phyloP scores from a whole-genome alignment of 2,113 vertebrate species.

The Campylomormyrus numenius region DNA sequence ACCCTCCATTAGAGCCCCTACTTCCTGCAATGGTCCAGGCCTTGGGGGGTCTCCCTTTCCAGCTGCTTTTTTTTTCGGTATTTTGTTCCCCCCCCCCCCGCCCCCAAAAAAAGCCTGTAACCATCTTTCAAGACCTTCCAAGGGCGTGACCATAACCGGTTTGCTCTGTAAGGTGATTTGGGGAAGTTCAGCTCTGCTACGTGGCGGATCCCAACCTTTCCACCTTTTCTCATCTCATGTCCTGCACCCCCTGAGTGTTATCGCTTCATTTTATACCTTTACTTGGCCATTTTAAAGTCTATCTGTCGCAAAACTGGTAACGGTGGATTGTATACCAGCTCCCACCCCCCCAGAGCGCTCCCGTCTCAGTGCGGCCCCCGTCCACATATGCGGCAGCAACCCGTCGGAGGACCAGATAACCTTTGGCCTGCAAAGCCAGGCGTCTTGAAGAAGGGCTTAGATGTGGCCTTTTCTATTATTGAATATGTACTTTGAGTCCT shows the following conservation, averaged over 20 bases:
- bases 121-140: background rate
- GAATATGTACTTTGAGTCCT: background rate
- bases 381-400: background rate
- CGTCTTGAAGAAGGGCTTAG: background rate
- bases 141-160: background rate
- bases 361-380: too few relatives aligned
- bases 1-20: too few relatives aligned
- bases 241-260: background rate
- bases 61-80: too few relatives aligned
- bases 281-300: background rate
- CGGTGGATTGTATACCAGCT: background rate
- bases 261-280: background rate
- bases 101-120: background rate
- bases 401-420: background rate
- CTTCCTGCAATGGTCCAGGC: too few relatives aligned
- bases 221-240: too few relatives aligned
- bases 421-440: conserved; percentile 4
- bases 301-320: background rate
- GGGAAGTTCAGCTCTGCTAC: background rate
- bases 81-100: too few relatives aligned
- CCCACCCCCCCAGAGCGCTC: background rate
- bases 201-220: background rate
- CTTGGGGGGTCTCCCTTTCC: too few relatives aligned
- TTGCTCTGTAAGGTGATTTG: background rate
- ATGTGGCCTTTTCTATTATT: conserved; percentile 7